These are phyloP conservation scores for Spilogale gracilis DNA, from an alignment of 2,113 vertebrate species.

Conservation along the genomic window DNA sequence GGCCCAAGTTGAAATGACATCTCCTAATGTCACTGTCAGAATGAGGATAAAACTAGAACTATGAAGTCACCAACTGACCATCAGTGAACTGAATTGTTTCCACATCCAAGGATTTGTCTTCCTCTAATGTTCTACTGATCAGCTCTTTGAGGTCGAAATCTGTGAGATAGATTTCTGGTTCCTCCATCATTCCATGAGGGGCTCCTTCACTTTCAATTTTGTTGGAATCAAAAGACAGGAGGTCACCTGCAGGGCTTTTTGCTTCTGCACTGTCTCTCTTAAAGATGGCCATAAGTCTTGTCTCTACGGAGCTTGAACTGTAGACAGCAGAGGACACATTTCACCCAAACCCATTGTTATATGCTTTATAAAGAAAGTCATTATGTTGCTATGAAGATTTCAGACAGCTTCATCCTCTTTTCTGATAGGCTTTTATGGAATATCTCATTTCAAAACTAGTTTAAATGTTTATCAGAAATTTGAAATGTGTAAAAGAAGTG, in stretches of 20 bases:
- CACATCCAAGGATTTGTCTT: constrained; percentile 91
- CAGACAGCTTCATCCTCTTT: constrained; percentile 11
- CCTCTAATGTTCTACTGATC: constrained; percentile 89
- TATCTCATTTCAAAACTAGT: constrained; percentile 7
- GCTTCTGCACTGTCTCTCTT: constrained; percentile 85
- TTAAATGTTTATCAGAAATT: constrained; percentile 26
- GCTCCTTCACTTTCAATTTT: constrained; percentile 84
- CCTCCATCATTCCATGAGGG: constrained; percentile 74
- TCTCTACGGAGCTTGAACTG: constrained; percentile 90
- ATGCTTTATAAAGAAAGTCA: background rate
- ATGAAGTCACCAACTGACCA: constrained; percentile 82
- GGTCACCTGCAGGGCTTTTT: constrained; percentile 80
- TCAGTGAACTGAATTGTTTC: constrained; percentile 90
- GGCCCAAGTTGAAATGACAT: background rate
- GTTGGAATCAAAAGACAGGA: constrained; percentile 86
- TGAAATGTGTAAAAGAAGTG: constrained; percentile 3
- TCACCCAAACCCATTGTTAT: background rate
- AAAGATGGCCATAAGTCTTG: constrained; percentile 91
- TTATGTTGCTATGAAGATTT: background rate
- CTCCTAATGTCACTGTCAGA: background rate
- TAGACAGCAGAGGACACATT: constrained; percentile 56
- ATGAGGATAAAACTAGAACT: background rate
- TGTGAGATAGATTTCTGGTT: constrained; percentile 75
- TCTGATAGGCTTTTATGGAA: background rate
- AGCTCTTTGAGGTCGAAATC: constrained; percentile 88